Percentiles rank a stretch among this genome's conserved stretches.
These are phyloP conservation scores for Chionis minor DNA, from an alignment of 2,113 vertebrate species.

Conservation along the genomic window DNA sequence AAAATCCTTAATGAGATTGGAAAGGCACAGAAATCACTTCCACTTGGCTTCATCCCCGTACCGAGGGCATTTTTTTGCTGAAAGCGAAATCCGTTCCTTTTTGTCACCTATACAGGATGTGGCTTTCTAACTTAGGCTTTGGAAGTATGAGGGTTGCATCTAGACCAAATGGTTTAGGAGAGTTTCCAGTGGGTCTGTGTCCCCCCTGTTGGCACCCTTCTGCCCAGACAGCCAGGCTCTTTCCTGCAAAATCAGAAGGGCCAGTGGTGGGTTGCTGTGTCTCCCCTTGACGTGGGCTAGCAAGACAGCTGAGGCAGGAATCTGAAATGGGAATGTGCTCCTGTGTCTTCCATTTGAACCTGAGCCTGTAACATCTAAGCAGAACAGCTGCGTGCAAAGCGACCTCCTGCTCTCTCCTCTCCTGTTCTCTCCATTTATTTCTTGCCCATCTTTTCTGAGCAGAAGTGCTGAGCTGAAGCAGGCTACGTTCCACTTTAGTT, in stretches of 20 bases:
- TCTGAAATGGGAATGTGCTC: not conserved
- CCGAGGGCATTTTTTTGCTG: not conserved
- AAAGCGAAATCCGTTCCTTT: not conserved
- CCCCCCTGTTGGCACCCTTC: not conserved
- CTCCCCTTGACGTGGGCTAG: not conserved
- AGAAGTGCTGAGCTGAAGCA: not conserved
- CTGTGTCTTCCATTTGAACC: not conserved
- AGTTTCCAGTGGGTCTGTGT: not conserved
- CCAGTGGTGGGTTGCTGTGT: not conserved
- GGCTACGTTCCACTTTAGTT: not conserved
- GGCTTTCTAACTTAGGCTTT: not conserved
- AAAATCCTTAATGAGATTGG: not conserved
- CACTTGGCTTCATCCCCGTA: not conserved
- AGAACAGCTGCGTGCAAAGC: not conserved
- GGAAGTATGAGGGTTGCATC: not conserved
- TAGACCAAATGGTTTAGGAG: not conserved
- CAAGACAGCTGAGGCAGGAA: not conserved
- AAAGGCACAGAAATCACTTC: not conserved
- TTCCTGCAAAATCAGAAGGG: fast-evolving
- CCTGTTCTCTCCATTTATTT: not conserved
- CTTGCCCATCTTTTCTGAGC: not conserved
- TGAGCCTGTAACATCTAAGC: not conserved
- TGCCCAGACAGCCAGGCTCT: not conserved
- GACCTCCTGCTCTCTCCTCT: not conserved
- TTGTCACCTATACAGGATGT: not conserved